These are phyloP conservation scores for Pemphigus obesinymphae DNA, from an alignment of 1,140 invertebrate genomes.

Conservation along the genomic window DNA sequence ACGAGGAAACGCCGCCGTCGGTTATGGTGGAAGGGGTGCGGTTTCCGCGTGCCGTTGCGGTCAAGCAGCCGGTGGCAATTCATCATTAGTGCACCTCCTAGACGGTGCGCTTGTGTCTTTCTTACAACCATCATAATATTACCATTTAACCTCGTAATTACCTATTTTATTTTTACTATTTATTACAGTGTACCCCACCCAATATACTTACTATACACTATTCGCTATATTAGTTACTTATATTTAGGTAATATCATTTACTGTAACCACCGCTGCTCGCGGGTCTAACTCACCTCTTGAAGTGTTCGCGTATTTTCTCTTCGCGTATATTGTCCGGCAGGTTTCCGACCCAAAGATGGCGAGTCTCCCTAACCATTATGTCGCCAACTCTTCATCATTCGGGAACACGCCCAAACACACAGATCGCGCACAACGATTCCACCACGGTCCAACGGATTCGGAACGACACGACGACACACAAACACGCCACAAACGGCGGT, in stretches of 20 bases:
- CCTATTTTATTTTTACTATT: no score
- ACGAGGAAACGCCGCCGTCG: no score
- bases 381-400: slow-evolving; percentile 62
- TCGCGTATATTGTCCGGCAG: slow-evolving; percentile 97
- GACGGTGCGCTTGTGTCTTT: not conserved
- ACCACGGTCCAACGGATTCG: slow-evolving; percentile 16
- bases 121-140: no score
- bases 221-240: no score
- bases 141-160: no score
- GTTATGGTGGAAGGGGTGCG: no score
- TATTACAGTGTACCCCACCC: not conserved
- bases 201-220: not conserved
- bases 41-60: no score
- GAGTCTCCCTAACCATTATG: slow-evolving; percentile 99
- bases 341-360: slow-evolving; percentile 99
- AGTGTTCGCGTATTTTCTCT: slow-evolving; percentile 91
- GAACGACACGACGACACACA: not conserved
- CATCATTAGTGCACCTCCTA: not conserved
- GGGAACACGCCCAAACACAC: slow-evolving; percentile 51
- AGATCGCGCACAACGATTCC: slow-evolving; percentile 17
- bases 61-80: no score
- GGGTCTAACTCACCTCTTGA: slow-evolving; percentile 78
- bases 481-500: not conserved
- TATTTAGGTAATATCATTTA: no score
- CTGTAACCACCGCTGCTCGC: not conserved